Evolutionary conservation across 2,888 invertebrate species (phyloP).

Genomic region (Nomada hirtipes): DNA sequence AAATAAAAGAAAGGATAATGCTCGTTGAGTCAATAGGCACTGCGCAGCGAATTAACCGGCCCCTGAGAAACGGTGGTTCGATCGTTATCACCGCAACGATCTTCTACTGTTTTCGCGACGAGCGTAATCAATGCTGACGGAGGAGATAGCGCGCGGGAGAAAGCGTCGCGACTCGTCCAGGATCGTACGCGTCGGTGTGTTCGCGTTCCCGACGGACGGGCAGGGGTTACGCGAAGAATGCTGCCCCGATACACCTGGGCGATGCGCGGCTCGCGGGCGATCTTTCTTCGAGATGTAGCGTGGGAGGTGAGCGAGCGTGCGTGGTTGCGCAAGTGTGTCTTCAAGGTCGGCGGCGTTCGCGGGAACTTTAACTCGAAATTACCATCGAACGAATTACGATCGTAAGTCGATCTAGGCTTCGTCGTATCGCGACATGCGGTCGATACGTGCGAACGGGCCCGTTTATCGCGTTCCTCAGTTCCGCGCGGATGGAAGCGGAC

Average conservation of each 20-base stretch:
- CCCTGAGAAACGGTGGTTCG: background rate
- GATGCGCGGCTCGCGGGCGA: conserved; percentile 45
- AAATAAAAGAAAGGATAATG: too few species aligned
- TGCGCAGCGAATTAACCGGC: too few species aligned
- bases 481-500: background rate
- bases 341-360: conserved; percentile 52
- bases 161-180: background rate
- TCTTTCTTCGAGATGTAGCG: conserved; percentile 39
- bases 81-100: background rate
- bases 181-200: conserved; percentile 2
- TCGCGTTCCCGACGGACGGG: conserved; percentile 14
- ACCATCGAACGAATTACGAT: background rate
- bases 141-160: background rate
- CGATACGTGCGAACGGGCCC: too few species aligned
- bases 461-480: background rate
- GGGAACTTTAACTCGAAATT: conserved; percentile 22
- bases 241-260: conserved; percentile 30
- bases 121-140: background rate
- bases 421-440: too few species aligned
- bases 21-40: too few species aligned
- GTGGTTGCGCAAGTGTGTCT: conserved; percentile 33
- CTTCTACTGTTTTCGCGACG: background rate
- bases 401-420: too few species aligned
- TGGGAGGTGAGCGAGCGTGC: conserved; percentile 47
- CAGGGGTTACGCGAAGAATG: conserved; percentile 54